These are phyloP conservation scores for Apocrypta bakeri DNA, from an alignment of 1,140 invertebrate species.

Conservation along the genomic window DNA sequence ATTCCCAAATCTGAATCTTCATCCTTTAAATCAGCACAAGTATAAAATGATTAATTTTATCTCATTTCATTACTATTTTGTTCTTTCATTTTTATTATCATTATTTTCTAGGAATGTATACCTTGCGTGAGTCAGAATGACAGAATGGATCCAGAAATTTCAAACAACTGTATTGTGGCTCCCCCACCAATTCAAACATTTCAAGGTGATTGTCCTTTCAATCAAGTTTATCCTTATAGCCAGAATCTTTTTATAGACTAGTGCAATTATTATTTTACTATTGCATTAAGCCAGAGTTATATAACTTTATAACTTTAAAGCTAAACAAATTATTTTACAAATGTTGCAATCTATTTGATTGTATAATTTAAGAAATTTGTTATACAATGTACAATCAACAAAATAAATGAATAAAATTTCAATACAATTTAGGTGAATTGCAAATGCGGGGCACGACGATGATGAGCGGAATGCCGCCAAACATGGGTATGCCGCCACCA, in stretches of 20 bases:
- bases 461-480: constrained; percentile 66
- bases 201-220: constrained; percentile 63
- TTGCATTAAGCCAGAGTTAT: constrained; percentile 2
- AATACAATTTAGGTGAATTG: constrained; percentile 31
- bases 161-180: constrained; percentile 65
- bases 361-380: neutral
- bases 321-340: neutral
- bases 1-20: constrained; percentile 69
- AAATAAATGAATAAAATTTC: neutral
- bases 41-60: constrained; percentile 52
- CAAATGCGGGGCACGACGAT: constrained; percentile 39
- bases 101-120: constrained; percentile 63
- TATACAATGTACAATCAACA: too few relatives aligned
- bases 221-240: constrained; percentile 31
- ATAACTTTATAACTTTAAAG: neutral
- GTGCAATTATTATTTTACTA: constrained; percentile 11
- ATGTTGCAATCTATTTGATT: neutral
- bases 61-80: constrained; percentile 52
- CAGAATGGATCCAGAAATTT: constrained; percentile 67
- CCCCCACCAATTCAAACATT: constrained; percentile 69
- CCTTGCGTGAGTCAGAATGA: constrained; percentile 68
- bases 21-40: constrained; percentile 71
- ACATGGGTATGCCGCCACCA: constrained; percentile 68
- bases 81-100: constrained; percentile 39
- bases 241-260: constrained; percentile 8